phyloP scores from a whole-genome alignment of 2,113 vertebrate genomes.

The Pseudorhombus dupliciocellatus region DNA sequence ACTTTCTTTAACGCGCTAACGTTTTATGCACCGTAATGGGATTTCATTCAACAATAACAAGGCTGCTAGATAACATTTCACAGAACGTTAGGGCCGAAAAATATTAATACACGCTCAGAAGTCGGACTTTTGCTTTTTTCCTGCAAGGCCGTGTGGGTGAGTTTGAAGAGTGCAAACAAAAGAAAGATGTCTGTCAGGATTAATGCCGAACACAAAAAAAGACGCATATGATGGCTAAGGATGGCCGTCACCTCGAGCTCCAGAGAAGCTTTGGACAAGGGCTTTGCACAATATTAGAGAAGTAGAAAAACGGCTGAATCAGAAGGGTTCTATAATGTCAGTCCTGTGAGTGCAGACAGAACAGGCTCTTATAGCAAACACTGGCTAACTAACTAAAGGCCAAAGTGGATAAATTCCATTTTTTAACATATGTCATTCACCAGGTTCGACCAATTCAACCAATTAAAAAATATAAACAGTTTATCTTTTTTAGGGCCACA shows the following conservation, averaged over 20 bases:
- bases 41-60: neutral
- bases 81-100: neutral
- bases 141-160: neutral
- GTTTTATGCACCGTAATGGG: conserved; percentile 19
- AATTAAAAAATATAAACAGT: too few species aligned
- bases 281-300: neutral
- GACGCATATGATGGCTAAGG: conserved; percentile 43
- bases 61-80: neutral
- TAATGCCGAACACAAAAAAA: conserved; percentile 49
- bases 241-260: conserved; percentile 41
- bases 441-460: too few species aligned
- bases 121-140: neutral
- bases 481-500: too few species aligned
- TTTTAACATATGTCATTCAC: too few species aligned
- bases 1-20: conserved; percentile 11
- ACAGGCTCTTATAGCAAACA: neutral
- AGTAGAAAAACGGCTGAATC: neutral
- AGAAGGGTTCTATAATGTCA: neutral
- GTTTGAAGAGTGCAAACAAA: conserved; percentile 33
- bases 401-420: too few species aligned
- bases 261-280: conserved; percentile 36
- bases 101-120: neutral
- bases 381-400: neutral
- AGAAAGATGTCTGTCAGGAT: conserved; percentile 38
- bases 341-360: neutral